Conservation (phyloP, 2,113 vertebrate species). For the Pterocles burchelli region DNA sequence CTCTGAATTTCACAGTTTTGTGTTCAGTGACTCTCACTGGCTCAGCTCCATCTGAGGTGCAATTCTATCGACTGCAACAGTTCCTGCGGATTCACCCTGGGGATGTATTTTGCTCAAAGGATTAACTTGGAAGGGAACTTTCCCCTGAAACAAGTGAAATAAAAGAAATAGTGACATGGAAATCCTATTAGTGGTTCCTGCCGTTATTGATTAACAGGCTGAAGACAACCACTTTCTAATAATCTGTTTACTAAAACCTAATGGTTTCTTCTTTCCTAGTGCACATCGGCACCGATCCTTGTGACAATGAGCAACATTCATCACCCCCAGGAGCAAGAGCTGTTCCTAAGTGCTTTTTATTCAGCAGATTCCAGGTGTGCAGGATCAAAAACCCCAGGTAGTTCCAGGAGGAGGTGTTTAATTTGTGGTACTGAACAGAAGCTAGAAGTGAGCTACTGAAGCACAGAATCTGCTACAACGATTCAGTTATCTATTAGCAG, state of each 20-base stretch:
- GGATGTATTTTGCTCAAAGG: not conserved
- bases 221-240: slow-evolving; percentile 19
- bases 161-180: slow-evolving; percentile 2
- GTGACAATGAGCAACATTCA: not conserved
- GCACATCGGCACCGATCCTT: not conserved
- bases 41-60: not conserved
- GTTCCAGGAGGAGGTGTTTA: not conserved
- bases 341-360: not conserved
- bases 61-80: not conserved
- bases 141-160: not conserved
- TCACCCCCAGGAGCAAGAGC: not conserved
- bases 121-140: slow-evolving; percentile 53
- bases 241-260: slow-evolving; percentile 4
- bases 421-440: not conserved
- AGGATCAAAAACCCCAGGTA: not conserved
- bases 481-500: not conserved
- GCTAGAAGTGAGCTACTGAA: not conserved
- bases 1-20: not conserved
- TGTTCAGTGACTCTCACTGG: not conserved
- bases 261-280: not conserved
- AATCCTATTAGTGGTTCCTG: slow-evolving; percentile 33
- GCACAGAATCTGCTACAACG: not conserved
- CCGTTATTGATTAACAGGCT: slow-evolving; percentile 14
- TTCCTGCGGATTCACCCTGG: not conserved
- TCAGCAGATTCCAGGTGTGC: not conserved